A percentile compares a stretch with the other conserved stretches of the same genome.
Conservation (phyloP, 2,797 vertebrate species). For the Okamejei kenojei region DNA sequence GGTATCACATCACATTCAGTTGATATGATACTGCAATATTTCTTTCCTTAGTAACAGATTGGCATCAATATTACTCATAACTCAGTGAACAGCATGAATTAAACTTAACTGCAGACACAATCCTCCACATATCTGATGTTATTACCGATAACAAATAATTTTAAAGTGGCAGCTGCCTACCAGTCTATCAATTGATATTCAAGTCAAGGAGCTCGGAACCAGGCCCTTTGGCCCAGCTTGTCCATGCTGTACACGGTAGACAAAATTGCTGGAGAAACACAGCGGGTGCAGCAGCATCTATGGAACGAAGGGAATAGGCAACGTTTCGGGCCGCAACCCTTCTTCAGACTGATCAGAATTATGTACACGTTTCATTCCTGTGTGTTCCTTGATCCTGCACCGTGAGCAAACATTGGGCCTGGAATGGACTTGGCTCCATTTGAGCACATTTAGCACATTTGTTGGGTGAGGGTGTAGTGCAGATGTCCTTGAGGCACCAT, state of each 20-base stretch:
- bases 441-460: too few species aligned
- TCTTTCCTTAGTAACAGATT: background rate
- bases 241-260: too few species aligned
- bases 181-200: background rate
- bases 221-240: too few species aligned
- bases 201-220: too few species aligned
- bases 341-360: too few species aligned
- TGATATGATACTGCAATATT: too few species aligned
- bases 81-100: background rate
- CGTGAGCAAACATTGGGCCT: background rate
- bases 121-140: background rate
- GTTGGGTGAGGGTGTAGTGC: background rate
- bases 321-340: too few species aligned
- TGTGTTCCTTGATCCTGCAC: background rate
- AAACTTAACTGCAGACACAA: background rate
- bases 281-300: too few species aligned
- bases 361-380: background rate
- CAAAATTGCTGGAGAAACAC: too few species aligned
- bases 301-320: too few species aligned
- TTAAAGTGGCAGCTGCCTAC: background rate
- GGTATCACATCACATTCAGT: background rate
- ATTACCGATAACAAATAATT: background rate
- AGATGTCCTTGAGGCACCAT: background rate
- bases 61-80: background rate
- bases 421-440: background rate